Percentiles rank a stretch among this genome's conserved stretches.
phyloP scores from a whole-genome alignment of 2,888 invertebrate genomes.

The Rhagonycha fulva region DNA sequence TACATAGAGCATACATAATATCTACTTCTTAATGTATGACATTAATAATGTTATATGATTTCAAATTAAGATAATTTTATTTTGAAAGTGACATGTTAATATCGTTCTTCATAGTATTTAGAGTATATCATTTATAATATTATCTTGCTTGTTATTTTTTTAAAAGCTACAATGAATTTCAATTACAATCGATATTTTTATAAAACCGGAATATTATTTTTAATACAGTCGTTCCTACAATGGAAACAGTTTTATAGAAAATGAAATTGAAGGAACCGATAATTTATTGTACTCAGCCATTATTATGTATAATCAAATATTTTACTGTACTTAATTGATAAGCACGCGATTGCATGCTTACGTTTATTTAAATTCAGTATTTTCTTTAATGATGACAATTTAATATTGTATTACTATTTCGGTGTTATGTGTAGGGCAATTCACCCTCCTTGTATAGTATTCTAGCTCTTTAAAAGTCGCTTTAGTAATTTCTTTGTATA shows the following conservation, averaged over 20 bases:
- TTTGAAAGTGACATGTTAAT: conserved; percentile 9
- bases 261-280: neutral
- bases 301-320: neutral
- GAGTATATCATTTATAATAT: neutral
- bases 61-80: neutral
- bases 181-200: neutral
- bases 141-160: neutral
- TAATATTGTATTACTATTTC: neutral
- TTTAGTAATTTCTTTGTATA: no score
- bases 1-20: neutral
- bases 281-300: neutral
- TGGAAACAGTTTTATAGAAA: neutral
- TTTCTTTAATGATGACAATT: neutral
- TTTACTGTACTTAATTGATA: neutral
- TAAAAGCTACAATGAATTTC: neutral
- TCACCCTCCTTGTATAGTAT: neutral
- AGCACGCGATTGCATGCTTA: neutral
- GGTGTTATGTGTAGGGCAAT: neutral
- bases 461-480: no score
- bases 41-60: neutral
- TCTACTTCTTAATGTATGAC: neutral
- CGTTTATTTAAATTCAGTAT: neutral
- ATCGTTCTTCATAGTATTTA: conserved; percentile 1
- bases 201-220: neutral
- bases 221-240: neutral